Percentiles rank a stretch among this genome's conserved stretches.
These are phyloP conservation scores for Lycocorax pyrrhopterus DNA, from an alignment of 2,113 vertebrate genomes.

Conservation along the genomic window DNA sequence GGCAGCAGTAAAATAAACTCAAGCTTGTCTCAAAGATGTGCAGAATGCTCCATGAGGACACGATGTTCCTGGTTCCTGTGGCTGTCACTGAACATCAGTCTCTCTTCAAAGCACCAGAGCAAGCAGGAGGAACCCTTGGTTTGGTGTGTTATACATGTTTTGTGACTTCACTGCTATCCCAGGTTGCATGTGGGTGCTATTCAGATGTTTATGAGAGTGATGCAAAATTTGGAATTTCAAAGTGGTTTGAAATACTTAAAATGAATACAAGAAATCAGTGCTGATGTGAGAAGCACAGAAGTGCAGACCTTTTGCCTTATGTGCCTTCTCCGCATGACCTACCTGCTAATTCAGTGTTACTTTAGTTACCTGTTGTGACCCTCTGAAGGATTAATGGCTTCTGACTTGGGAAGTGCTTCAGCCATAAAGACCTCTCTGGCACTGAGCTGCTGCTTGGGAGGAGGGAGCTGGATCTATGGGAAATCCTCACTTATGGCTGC, in stretches of 20 bases:
- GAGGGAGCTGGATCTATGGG: background rate
- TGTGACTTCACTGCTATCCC: background rate
- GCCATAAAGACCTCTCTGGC: background rate
- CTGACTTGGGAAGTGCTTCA: background rate
- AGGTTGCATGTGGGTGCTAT: fast-evolving
- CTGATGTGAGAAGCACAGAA: background rate
- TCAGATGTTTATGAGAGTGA: background rate
- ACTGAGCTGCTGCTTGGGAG: background rate
- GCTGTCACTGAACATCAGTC: background rate
- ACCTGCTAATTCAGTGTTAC: background rate
- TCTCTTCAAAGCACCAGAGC: background rate
- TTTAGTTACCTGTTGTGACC: background rate
- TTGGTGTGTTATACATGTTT: background rate
- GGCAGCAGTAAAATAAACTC: background rate
- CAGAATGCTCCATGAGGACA: background rate
- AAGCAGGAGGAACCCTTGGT: background rate
- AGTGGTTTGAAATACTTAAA: background rate
- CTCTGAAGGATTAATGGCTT: background rate
- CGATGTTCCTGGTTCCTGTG: background rate
- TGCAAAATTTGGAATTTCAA: background rate
- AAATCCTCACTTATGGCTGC: background rate
- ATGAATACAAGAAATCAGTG: background rate
- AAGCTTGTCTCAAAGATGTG: background rate
- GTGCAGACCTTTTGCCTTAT: background rate
- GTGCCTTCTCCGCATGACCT: background rate